Evolutionary conservation across 2,113 vertebrate genomes (phyloP).

Genomic region (Sturnira hondurensis): DNA sequence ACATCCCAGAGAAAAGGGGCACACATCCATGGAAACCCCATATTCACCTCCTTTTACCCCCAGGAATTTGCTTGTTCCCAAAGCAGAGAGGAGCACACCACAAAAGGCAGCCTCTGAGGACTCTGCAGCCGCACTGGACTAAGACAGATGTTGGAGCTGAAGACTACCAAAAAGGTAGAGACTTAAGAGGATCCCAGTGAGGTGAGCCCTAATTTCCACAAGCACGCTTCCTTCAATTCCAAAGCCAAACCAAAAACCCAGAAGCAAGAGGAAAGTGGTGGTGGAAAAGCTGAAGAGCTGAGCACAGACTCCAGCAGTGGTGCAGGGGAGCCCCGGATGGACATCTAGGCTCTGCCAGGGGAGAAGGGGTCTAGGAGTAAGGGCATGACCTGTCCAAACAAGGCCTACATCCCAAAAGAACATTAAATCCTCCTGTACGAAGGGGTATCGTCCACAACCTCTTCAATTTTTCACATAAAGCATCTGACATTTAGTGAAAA

Average conservation of each 20-base stretch:
- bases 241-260: not conserved
- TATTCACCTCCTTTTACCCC: not conserved
- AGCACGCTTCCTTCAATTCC: not conserved
- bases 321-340: too few species aligned
- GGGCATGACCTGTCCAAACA: not conserved
- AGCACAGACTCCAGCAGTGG: not conserved
- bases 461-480: conserved; percentile 25
- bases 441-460: not conserved
- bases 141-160: not conserved
- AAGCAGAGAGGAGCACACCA: not conserved
- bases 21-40: not conserved
- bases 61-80: not conserved
- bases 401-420: not conserved
- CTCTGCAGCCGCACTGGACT: not conserved
- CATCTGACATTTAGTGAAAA: not conserved
- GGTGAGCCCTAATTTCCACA: not conserved
- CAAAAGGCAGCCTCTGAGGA: not conserved
- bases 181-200: not conserved
- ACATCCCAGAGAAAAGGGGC: not conserved
- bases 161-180: not conserved
- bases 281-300: not conserved
- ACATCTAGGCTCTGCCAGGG: not conserved
- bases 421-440: not conserved
- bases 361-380: not conserved
- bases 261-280: not conserved